Evolutionary conservation across 2,113 vertebrate genomes (phyloP), one percentile per base, ranked within the genome.

Genomic region (Mustela nigripes): DNA sequence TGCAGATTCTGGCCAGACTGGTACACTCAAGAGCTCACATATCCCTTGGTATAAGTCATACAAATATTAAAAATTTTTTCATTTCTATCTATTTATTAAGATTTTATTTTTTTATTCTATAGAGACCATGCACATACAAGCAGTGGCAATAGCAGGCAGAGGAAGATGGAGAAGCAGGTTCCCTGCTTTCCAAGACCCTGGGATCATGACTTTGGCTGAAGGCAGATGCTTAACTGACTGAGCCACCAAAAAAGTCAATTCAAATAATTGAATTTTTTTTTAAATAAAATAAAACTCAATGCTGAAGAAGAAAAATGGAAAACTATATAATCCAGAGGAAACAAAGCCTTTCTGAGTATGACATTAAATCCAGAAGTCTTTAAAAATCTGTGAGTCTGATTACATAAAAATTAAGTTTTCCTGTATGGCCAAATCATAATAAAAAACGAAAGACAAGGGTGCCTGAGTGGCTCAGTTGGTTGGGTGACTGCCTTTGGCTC

Each of bases 351-450:
- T 92, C 50, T 92, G 90, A 82, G 26, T 28, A 16, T 76, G 86
- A 50, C 56, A 94, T 39, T 83, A 96, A 82, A 90, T 53, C 80
- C 79, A 42, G 11, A 86, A 62, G 45, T 62, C 78, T 84, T 84
- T 89, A 89, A 94, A 62, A 42, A 73, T 42, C n/a, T n/a, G 67
- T 69, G 48, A 82, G 91, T 83, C 67, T 89, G 87, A 79, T 73
- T 71, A 96, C 19, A 94, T 50, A 73, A 69, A 76, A 74, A 91
- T 87, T 8, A 85, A 73, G 45, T 84, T 88, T 91, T 56, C 53
- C 36, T 88, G 42, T 11, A n/a, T 69, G 74, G 78, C n/a, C 82
- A 42, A 80, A 92, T 19, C 56, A 79, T 84, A 88, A 80, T 80
- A 48, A 60, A 50, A 94, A 84, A 8, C 9, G 28, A 91, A 86